A percentile compares a stretch with the other conserved stretches of the same genome.
Conservation (phyloP, 1,140 invertebrate species). For the Drosophila nikananu region DNA sequence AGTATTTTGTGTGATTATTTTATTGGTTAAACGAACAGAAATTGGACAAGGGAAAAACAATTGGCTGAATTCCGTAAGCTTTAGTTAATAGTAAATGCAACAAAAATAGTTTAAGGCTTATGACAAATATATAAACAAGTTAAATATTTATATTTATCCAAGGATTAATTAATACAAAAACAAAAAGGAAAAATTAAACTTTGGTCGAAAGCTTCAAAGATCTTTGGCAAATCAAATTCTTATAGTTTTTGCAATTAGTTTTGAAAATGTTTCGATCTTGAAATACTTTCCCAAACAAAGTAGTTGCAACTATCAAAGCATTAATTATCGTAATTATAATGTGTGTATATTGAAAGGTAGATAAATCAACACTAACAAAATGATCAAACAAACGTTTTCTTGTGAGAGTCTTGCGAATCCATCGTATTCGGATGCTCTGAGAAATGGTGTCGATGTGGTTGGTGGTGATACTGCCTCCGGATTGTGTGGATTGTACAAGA, state of each 20-base stretch:
- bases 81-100: constrained; percentile 68
- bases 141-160: constrained; percentile 37
- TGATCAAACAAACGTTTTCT: constrained; percentile 27
- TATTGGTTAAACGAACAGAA: constrained; percentile 58
- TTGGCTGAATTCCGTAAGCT: constrained; percentile 45
- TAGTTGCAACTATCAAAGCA: constrained; percentile 50
- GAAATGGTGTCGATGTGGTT: constrained; percentile 52
- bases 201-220: constrained; percentile 51
- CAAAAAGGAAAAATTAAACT: constrained; percentile 13
- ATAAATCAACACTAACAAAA: constrained; percentile 46
- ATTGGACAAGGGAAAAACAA: constrained; percentile 57
- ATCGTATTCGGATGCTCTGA: constrained; percentile 35
- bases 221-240: constrained; percentile 52
- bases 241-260: constrained; percentile 26
- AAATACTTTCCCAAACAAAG: constrained; percentile 49
- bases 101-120: constrained; percentile 58
- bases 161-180: constrained; percentile 33
- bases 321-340: constrained; percentile 28
- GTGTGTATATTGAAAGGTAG: constrained; percentile 28
- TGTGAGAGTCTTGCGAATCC: constrained; percentile 23
- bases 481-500: constrained; percentile 47
- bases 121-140: constrained; percentile 37
- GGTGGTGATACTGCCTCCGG: constrained; percentile 44
- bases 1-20: constrained; percentile 69
- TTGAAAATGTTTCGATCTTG: constrained; percentile 41